Conservation (phyloP, 2,113 vertebrate genomes). For the Ranitomeya variabilis region DNA sequence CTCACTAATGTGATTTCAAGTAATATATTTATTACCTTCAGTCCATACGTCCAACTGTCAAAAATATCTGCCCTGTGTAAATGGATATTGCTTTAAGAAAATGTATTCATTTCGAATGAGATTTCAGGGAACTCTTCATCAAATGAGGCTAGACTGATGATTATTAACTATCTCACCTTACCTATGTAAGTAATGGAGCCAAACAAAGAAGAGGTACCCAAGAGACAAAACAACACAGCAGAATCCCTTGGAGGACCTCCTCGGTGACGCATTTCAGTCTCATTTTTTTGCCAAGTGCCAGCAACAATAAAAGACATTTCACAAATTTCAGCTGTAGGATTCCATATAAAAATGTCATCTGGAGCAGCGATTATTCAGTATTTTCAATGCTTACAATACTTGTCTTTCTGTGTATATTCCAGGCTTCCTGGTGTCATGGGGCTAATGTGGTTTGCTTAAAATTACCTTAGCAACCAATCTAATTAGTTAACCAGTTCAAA, state of each 20-base stretch:
- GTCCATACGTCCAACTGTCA: not conserved
- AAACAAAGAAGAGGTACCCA: not conserved
- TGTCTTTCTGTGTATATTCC: constrained; percentile 31
- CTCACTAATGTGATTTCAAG: constrained; percentile 15
- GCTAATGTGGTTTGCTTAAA: constrained; percentile 53
- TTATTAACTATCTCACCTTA: not conserved
- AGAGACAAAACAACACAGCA: constrained; percentile 38
- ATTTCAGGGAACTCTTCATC: not conserved
- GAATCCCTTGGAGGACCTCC: constrained; percentile 14
- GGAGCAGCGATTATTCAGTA: not conserved
- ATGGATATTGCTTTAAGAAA: not conserved
- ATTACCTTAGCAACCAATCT: constrained; percentile 55
- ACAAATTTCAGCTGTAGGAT: not conserved
- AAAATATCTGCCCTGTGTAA: not conserved
- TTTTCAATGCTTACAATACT: constrained; percentile 22
- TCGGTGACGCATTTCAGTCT: constrained; percentile 27
- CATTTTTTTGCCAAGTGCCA: not conserved
- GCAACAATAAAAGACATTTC: constrained; percentile 1
- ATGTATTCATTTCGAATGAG: not conserved
- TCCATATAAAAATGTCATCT: not conserved
- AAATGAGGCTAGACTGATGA: constrained; percentile 1
- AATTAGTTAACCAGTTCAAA: constrained; percentile 53
- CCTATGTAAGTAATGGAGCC: constrained; percentile 24
- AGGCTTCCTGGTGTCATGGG: constrained; percentile 52
- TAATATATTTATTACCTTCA: constrained; percentile 15